Percentiles rank a stretch among this genome's conserved stretches.
phyloP scores from a whole-genome alignment of 2,113 vertebrate genomes.

The Meles meles region DNA sequence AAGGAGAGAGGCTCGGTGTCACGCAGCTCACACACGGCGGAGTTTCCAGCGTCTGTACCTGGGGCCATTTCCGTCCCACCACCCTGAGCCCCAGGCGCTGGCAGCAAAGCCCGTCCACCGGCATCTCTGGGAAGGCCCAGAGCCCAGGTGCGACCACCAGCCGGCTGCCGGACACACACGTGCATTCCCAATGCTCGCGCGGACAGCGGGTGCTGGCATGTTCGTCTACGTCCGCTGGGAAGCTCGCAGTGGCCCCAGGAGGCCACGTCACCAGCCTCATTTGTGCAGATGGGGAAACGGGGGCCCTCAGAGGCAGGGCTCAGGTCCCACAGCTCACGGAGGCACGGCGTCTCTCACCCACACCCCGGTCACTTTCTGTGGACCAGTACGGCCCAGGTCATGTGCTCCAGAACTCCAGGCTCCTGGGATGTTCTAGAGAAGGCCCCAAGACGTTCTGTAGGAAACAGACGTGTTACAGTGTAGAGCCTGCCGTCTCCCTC shows the following conservation, averaged over 20 bases:
- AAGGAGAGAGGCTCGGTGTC: not conserved
- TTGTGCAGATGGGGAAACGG: not conserved
- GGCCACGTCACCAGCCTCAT: fast-evolving
- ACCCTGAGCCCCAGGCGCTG: not conserved
- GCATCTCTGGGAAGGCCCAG: not conserved
- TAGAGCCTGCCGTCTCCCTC: fast-evolving
- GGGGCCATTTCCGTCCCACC: fast-evolving
- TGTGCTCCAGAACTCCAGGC: not conserved
- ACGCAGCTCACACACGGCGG: fast-evolving
- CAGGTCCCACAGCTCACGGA: not conserved
- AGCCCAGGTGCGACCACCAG: not conserved
- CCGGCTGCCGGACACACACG: fast-evolving
- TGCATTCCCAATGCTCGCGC: fast-evolving
- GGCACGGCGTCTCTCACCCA: fast-evolving
- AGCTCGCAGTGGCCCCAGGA: fast-evolving
- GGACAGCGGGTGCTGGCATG: fast-evolving
- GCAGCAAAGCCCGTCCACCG: not conserved
- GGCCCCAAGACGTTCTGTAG: not conserved
- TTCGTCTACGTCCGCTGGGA: fast-evolving
- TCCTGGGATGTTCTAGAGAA: not conserved
- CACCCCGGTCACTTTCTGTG: too few relatives aligned
- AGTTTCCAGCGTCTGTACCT: too few relatives aligned
- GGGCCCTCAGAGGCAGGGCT: not conserved
- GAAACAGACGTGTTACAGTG: fast-evolving
- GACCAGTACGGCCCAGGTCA: not conserved